These are phyloP conservation scores for Ptychadena robeensis DNA, from an alignment of 2,797 vertebrate species.

Conservation along the genomic window DNA sequence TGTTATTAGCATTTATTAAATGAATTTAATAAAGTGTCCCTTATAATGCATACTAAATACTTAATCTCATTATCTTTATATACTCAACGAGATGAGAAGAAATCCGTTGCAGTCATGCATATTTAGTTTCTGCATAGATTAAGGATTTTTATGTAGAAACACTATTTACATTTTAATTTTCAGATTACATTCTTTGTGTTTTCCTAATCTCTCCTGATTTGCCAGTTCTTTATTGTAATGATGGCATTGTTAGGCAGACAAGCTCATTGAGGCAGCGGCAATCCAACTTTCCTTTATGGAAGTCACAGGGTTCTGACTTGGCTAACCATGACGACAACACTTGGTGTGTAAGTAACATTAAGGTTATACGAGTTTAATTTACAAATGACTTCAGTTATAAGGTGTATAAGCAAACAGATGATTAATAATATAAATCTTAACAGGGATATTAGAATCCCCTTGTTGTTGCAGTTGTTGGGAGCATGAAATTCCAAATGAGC, in stretches of 20 bases:
- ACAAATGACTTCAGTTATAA: no score
- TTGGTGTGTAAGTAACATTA: no score
- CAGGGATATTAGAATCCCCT: no score
- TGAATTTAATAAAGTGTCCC: conserved; percentile 53
- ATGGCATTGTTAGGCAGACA: conserved; percentile 7
- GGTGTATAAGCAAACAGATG: no score
- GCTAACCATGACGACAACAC: no score
- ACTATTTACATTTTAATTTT: conserved; percentile 61
- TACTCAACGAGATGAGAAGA: conserved; percentile 12
- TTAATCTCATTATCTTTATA: conserved; percentile 54
- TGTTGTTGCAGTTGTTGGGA: no score
- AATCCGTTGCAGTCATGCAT: conserved; percentile 32
- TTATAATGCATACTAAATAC: conserved; percentile 52
- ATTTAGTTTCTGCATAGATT: conserved; percentile 35
- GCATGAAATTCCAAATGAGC: no score
- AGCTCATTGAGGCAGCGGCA: conserved; percentile 26
- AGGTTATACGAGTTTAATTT: no score
- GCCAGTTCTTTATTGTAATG: conserved; percentile 36
- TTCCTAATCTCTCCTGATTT: conserved; percentile 34
- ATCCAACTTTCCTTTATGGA: conserved; percentile 13
- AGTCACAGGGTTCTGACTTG: no score
- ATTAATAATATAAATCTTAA: no score
- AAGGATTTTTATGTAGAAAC: conserved; percentile 29
- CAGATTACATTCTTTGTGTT: conserved; percentile 24
- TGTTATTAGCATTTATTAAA: conserved; percentile 56